Percentiles rank a stretch among this genome's conserved stretches.
Evolutionary conservation across 2,888 invertebrate genomes (phyloP).

Genomic region (Hydropsyche betteni): DNA sequence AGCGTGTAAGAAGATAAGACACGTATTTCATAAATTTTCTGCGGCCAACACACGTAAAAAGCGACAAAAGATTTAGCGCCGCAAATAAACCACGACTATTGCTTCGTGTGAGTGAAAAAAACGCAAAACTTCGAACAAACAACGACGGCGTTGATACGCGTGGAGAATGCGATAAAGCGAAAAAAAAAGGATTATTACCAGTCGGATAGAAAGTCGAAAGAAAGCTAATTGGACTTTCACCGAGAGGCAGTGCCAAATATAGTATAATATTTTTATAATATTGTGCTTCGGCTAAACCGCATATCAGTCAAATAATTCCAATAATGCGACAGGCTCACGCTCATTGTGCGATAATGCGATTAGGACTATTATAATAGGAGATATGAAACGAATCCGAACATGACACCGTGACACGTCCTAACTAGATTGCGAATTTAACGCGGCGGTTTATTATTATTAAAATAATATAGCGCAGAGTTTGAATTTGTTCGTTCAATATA

Average conservation of each 20-base stretch:
- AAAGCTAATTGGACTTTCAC: constrained; percentile 11
- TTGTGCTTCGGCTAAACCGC: too few relatives aligned
- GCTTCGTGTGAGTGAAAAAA: background rate
- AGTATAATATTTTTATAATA: too few relatives aligned
- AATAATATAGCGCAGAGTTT: background rate
- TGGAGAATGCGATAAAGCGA: constrained; percentile 5
- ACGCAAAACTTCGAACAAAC: background rate
- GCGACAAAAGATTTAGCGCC: constrained; percentile 18
- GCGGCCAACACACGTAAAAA: constrained; percentile 17
- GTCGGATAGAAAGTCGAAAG: background rate
- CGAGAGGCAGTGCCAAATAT: background rate
- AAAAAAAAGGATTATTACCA: background rate
- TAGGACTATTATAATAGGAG: background rate
- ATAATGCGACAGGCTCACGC: background rate
- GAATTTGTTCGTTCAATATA: too few relatives aligned
- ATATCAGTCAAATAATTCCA: constrained; percentile 20
- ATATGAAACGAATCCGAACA: constrained; percentile 27
- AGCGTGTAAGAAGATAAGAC: constrained; percentile 17
- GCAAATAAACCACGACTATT: constrained; percentile 6
- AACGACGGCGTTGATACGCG: constrained; percentile 1
- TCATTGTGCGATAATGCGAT: constrained; percentile 10
- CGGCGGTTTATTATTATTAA: background rate
- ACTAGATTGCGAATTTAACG: constrained; percentile 13
- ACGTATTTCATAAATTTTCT: constrained; percentile 25
- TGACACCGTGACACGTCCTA: constrained; percentile 20